Base-by-base conservation (phyloP, 2,113 vertebrate genomes). In the Ramphastos sulfuratus region DNA sequence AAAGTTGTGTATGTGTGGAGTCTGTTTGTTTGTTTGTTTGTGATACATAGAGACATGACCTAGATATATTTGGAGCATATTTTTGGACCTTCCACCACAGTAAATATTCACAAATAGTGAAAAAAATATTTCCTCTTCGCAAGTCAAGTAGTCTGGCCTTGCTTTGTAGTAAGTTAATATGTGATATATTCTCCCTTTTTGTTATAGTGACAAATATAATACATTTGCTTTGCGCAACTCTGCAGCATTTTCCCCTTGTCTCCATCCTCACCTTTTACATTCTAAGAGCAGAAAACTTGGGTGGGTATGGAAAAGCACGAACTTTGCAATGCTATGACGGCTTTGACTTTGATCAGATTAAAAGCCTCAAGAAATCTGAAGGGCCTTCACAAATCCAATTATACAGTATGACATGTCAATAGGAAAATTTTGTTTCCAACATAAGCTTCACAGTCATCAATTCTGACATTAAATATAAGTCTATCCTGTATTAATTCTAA, bases 261-360 rank as follows among this genome's bases (percentile, higher is more conserved):
- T 89, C 35, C 18, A 54, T 28, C 6, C 13, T 85, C 75, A 93
- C 28, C 23, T 65, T 89, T 18, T 87, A 48, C 52, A 28, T 69
- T 89, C 50, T 82, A 79, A 58, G 75, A 72, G 24, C 27, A 46
- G 39, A 85, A 93, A 73, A 79, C 4, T 65, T 78, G 33, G 11
- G 8, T 56, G 64, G 35, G 10, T 66, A 71, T 48, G 77, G 44
- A 81, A 61, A 86, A 83, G 28, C 37, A 86, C 27, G 83, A 81
- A 64, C 10, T 13, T 74, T 81, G 37, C 65, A 56, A 64, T 74
- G 33, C 21, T 74, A 42, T 56, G 65, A 15, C 77, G 46, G 28
- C 67, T 89, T 92, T 76, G 59, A 64, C 69, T 95, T 84, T 74
- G 48, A 86, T 81, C 46, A 92, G 69, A 87, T 87, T 90, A 94